phyloP scores from a whole-genome alignment of 2,113 vertebrate genomes.

The Platysteira castanea region DNA sequence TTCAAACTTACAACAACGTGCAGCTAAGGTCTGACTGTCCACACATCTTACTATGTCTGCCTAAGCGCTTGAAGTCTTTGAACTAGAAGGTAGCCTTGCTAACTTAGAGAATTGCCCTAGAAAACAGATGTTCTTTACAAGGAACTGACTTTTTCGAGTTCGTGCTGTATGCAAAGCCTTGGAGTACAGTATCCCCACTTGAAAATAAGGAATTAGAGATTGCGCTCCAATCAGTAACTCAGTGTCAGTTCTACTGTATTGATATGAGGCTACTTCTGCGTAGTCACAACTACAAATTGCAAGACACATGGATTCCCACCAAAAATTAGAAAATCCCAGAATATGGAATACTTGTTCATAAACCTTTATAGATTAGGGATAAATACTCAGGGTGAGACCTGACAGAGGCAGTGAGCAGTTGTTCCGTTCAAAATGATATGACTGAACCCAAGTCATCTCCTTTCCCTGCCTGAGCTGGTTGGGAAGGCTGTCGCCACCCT shows the following conservation, averaged over 20 bases:
- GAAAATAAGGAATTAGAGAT: not conserved
- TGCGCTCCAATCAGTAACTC: not conserved
- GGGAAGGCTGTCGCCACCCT: not conserved
- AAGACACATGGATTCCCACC: not conserved
- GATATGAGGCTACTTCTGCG: not conserved
- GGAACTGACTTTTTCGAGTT: not conserved
- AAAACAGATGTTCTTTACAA: not conserved
- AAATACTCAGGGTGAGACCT: not conserved
- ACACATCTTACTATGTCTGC: not conserved
- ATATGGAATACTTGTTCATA: not conserved
- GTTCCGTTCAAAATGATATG: not conserved
- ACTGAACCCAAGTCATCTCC: not conserved
- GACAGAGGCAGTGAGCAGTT: not conserved
- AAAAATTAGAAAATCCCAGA: not conserved
- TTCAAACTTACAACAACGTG: not conserved
- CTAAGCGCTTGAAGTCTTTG: not conserved
- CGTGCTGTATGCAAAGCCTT: not conserved
- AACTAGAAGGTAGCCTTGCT: not conserved
- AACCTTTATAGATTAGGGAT: not conserved
- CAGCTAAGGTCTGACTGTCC: not conserved
- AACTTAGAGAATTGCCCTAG: not conserved
- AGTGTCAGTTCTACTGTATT: not conserved
- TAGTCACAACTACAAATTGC: not conserved
- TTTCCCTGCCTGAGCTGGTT: rapidly evolving
- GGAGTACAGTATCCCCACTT: not conserved